Percentiles rank a stretch among this genome's conserved stretches.
phyloP scores from a whole-genome alignment of 2,113 vertebrate genomes.

The Narcine bancroftii region DNA sequence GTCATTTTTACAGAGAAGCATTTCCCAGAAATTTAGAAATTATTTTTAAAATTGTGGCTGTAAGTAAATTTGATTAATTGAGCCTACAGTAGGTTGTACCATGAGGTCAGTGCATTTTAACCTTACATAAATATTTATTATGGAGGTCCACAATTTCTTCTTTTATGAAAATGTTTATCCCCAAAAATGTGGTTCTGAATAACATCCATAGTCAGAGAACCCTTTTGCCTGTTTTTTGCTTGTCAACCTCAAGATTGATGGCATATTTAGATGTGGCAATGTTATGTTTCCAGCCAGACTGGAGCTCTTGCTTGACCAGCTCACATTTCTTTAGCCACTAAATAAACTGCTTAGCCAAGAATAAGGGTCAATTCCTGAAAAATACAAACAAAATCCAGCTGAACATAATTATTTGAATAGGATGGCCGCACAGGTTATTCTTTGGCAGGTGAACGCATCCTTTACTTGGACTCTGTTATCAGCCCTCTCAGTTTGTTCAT shows the following conservation, averaged over 20 bases:
- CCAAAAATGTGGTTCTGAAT: neutral
- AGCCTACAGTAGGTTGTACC: neutral
- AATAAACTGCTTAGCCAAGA: neutral
- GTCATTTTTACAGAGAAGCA: neutral
- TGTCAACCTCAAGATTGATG: neutral
- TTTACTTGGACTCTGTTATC: neutral
- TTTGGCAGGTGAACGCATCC: neutral
- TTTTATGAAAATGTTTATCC: neutral
- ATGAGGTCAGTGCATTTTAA: neutral
- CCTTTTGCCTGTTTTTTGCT: neutral
- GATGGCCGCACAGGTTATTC: neutral
- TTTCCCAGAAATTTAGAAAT: neutral
- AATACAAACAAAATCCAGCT: neutral
- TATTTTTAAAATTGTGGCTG: neutral
- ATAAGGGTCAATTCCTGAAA: neutral
- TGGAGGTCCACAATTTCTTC: neutral
- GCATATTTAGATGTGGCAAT: neutral
- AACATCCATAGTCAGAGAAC: neutral
- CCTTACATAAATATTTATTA: neutral
- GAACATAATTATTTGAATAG: neutral
- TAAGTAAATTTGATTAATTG: neutral
- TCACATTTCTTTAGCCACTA: neutral
- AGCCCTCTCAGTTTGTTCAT: neutral
- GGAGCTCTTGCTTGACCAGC: neutral
- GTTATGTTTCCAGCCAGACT: neutral